A percentile compares a stretch with the other conserved stretches of the same genome.
These are phyloP conservation scores for Aeoliscus strigatus DNA, from an alignment of 2,797 vertebrate genomes.

Conservation along the genomic window DNA sequence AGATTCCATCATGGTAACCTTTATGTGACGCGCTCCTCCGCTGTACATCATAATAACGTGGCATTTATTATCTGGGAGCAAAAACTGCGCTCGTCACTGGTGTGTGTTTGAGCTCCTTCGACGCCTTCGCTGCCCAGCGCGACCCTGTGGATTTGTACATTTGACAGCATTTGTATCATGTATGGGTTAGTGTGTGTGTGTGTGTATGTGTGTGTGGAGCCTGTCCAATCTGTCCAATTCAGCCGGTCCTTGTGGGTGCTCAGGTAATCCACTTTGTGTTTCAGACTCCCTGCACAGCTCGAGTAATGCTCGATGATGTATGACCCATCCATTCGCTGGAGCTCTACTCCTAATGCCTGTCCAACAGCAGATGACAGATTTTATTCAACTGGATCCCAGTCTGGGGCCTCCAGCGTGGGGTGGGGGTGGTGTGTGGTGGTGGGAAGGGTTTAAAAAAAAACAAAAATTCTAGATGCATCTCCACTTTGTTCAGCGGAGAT, in stretches of 20 bases:
- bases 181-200: background rate
- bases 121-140: no score
- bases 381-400: slow-evolving; percentile 40
- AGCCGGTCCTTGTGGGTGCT: slow-evolving; percentile 38
- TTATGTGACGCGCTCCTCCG: slow-evolving; percentile 37
- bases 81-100: slow-evolving; percentile 17
- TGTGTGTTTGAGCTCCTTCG: slow-evolving; percentile 12
- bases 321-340: slow-evolving; percentile 51
- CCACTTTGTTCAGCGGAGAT: slow-evolving; percentile 13
- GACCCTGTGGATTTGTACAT: slow-evolving; percentile 7
- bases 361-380: slow-evolving; percentile 29
- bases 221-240: slow-evolving; percentile 30
- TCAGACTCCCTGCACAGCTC: slow-evolving; percentile 46
- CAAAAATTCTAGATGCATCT: slow-evolving; percentile 8
- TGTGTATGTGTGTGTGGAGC: slow-evolving; percentile 3
- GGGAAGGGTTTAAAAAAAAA: no score
- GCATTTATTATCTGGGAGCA: slow-evolving; percentile 47
- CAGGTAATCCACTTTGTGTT: slow-evolving; percentile 69
- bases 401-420: slow-evolving; percentile 1
- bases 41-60: slow-evolving; percentile 61
- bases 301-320: slow-evolving; percentile 63
- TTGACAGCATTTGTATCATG: slow-evolving; percentile 23
- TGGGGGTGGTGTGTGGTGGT: no score
- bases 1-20: slow-evolving; percentile 53
- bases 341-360: slow-evolving; percentile 46